Percentiles rank a stretch among this genome's conserved stretches.
Conservation (phyloP, 2,888 invertebrate genomes). For the Phrixothrix hirtus region DNA sequence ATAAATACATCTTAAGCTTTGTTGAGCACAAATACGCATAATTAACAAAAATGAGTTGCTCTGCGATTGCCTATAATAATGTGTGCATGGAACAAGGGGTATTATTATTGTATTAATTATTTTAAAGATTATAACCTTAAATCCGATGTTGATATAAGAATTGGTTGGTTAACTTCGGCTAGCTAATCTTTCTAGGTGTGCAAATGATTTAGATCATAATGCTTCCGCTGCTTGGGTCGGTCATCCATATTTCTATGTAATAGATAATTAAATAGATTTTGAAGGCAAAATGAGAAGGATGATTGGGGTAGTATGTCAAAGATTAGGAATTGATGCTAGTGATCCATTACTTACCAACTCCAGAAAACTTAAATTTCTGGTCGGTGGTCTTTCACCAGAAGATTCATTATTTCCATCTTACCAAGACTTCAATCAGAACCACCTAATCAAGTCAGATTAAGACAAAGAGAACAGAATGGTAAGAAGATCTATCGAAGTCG, state of each 20-base stretch:
- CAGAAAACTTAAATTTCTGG: slow-evolving; percentile 93
- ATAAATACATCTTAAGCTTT: too few species aligned
- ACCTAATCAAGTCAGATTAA: slow-evolving; percentile 86
- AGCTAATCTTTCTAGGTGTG: too few species aligned
- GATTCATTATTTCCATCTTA: slow-evolving; percentile 79
- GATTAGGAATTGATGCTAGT: slow-evolving; percentile 92
- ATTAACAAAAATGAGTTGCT: too few species aligned
- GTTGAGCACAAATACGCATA: too few species aligned
- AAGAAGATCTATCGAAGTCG: slow-evolving; percentile 50
- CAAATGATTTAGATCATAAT: slow-evolving; percentile 85
- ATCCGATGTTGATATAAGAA: too few species aligned
- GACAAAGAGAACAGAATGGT: slow-evolving; percentile 94
- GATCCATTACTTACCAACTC: slow-evolving; percentile 91
- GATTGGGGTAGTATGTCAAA: slow-evolving; percentile 89
- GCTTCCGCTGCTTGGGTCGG: slow-evolving; percentile 98
- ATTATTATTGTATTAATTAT: too few species aligned
- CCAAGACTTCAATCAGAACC: slow-evolving; percentile 92
- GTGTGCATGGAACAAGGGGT: too few species aligned
- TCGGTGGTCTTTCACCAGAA: slow-evolving; percentile 71
- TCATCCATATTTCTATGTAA: slow-evolving; percentile 98
- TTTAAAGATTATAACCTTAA: too few species aligned
- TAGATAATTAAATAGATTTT: slow-evolving; percentile 97
- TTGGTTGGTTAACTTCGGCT: too few species aligned
- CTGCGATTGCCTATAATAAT: too few species aligned
- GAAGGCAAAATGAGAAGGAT: slow-evolving; percentile 94